Evolutionary conservation across 2,888 invertebrate genomes (phyloP), one percentile per base, ranked within the genome.

Genomic region (Mesodorylaimus sp.): DNA sequence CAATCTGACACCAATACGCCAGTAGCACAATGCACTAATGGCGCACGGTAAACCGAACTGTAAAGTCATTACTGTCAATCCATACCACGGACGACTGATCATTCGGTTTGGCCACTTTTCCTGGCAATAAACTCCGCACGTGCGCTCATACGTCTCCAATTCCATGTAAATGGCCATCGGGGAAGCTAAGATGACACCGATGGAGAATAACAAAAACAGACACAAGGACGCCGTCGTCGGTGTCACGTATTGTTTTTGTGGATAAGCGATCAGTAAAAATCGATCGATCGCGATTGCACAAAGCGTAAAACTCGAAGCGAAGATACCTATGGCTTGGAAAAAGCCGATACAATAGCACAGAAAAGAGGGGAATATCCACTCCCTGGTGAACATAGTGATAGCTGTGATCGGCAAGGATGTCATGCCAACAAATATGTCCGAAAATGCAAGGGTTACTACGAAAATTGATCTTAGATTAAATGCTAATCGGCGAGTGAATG

Each of bases 201-300:
- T 24, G 42, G n/a, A n/a, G n/a, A n/a, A n/a, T n/a, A n/a, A n/a
- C n/a, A n/a, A n/a, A n/a, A n/a, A n/a, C n/a, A n/a, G n/a, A n/a
- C n/a, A n/a, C n/a, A n/a, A n/a, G n/a, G n/a, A n/a, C n/a, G n/a
- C n/a, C n/a, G n/a, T n/a, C n/a, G n/a, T n/a, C n/a, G n/a, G n/a
- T n/a, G n/a, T n/a, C n/a, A n/a, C n/a, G n/a, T n/a, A n/a, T n/a
- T n/a, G n/a, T n/a, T n/a, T n/a, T n/a, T n/a, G n/a, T n/a, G n/a
- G n/a, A n/a, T n/a, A n/a, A n/a, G n/a, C n/a, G n/a, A n/a, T n/a
- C n/a, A n/a, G n/a, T n/a, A n/a, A 7, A 10, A 5, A 46, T n/a
- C 47, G 21, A 21, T 46, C 47, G 26, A 46, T 46, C 24, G 47
- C 47, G 23, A 46, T 36, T 16, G 47, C 37, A 26, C 36, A 29